phyloP scores from a whole-genome alignment of 2,888 invertebrate species.

The Argyra leucocephala region DNA sequence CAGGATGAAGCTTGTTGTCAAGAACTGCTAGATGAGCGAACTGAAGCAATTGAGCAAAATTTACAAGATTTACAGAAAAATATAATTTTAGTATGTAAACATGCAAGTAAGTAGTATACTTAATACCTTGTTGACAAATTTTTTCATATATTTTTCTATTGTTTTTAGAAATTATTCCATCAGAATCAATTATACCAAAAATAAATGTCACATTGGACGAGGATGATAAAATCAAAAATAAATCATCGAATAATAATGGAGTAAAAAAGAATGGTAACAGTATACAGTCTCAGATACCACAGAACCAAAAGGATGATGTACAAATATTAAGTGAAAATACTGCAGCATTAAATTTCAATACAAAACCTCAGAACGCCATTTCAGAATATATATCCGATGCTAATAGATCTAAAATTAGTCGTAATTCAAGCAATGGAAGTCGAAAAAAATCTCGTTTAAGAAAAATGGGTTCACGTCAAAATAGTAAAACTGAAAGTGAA shows the following conservation, averaged over 20 bases:
- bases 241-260: constrained; percentile 21
- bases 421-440: constrained; percentile 26
- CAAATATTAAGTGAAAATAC: background rate
- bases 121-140: too few relatives aligned
- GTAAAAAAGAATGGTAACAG: constrained; percentile 17
- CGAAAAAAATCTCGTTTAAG: constrained; percentile 38
- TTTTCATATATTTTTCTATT: background rate
- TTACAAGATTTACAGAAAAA: constrained; percentile 35
- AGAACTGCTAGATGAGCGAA: constrained; percentile 36
- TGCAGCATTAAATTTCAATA: background rate
- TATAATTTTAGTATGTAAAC: constrained; percentile 33
- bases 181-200: constrained; percentile 31
- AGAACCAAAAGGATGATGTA: constrained; percentile 16
- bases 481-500: constrained; percentile 43
- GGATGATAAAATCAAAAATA: constrained; percentile 26
- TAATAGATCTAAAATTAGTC: constrained; percentile 19
- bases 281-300: constrained; percentile 9
- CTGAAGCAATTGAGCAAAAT: constrained; percentile 33
- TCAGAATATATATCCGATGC: background rate
- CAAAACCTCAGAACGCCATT: background rate
- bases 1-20: constrained; percentile 37
- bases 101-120: constrained; percentile 32
- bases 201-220: constrained; percentile 39
- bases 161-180: background rate
- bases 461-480: constrained; percentile 42